Evolutionary conservation across 2,113 vertebrate species (phyloP).

Genomic region (Tragulus kanchil): DNA sequence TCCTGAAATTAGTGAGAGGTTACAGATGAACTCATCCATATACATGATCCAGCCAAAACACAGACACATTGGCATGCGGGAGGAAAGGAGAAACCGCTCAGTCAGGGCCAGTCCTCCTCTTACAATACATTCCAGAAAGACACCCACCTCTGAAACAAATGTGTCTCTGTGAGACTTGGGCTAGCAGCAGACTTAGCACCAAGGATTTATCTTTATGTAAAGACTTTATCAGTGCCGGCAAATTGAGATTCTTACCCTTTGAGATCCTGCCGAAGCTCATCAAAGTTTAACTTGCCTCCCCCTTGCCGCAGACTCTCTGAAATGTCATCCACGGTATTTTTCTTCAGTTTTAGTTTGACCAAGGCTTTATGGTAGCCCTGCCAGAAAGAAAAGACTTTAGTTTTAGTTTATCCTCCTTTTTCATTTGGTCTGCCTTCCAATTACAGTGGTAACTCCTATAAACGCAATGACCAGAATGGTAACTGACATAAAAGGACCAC

Average conservation of each 20-base stretch:
- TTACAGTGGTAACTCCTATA: background rate
- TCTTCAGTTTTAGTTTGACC: conserved; percentile 95
- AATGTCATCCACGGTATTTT: conserved; percentile 95
- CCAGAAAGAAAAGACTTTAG: background rate
- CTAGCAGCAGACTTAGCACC: background rate
- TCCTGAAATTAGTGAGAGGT: conserved; percentile 88
- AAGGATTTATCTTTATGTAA: background rate
- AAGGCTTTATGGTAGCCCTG: conserved; percentile 97
- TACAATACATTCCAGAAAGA: background rate
- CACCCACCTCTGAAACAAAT: background rate
- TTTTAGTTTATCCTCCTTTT: background rate
- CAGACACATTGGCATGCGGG: background rate
- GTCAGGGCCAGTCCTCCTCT: background rate
- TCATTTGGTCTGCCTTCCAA: background rate
- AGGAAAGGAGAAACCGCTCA: background rate
- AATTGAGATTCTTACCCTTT: conserved; percentile 90
- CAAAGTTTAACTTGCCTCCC: conserved; percentile 96
- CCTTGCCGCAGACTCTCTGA: conserved; percentile 95
- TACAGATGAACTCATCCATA: background rate
- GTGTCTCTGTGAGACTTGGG: background rate
- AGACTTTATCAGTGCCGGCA: background rate
- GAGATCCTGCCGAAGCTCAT: conserved; percentile 96
- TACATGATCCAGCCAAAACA: background rate
- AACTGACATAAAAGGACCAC: background rate
- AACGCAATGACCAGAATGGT: background rate